Evolutionary conservation across 2,113 vertebrate genomes (phyloP), one percentile per base, ranked within the genome.

Genomic region (Anthoscopus minutus): DNA sequence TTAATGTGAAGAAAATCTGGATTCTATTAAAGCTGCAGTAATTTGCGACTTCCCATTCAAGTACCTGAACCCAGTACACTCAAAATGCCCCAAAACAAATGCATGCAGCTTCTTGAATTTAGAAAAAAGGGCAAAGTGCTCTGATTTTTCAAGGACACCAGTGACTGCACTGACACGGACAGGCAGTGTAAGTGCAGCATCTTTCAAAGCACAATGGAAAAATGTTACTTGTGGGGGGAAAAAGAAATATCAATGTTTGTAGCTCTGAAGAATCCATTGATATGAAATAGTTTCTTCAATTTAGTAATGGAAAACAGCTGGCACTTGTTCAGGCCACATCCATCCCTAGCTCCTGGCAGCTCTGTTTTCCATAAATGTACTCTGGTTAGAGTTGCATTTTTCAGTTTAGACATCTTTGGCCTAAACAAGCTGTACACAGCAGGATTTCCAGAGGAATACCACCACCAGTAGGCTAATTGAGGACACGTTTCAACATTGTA

Each of bases 401-500:
- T 93, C 89, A 87, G 53, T 76, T 91, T 88, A 51, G 84, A 94
- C 88, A 91, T 91, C 96, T 96, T 88, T 95, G 95, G 95, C 96
- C 96, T 96, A 96, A 96, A 92, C 94, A 37, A 90, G 77, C 87
- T 96, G 89, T 48, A 83, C 87, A 95, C 76, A 81, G 90, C 81
- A 93, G 89, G 85, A 94, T 48, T 90, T 95, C 95, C 97, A 93
- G 33, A 31, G 77, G 89, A 96, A 93, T 93, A 67, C 6, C 76
- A 96, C 1, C 40, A 72, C 89, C 76, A 88, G 82, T 70, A 78
- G 10, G 21, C 92, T 94, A 81, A 96, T 93, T 91, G 84, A 96
- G 96, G 91, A 96, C 92, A 92, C 22, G 1, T 92, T 96, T 94
- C 97, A 96, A 86, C 96, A 96, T 94, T 98, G 97, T 96, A 97